Percentiles rank a stretch among this genome's conserved stretches.
These are phyloP conservation scores for Heliconius ismenius DNA, from an alignment of 2,888 invertebrate genomes.

Conservation along the genomic window DNA sequence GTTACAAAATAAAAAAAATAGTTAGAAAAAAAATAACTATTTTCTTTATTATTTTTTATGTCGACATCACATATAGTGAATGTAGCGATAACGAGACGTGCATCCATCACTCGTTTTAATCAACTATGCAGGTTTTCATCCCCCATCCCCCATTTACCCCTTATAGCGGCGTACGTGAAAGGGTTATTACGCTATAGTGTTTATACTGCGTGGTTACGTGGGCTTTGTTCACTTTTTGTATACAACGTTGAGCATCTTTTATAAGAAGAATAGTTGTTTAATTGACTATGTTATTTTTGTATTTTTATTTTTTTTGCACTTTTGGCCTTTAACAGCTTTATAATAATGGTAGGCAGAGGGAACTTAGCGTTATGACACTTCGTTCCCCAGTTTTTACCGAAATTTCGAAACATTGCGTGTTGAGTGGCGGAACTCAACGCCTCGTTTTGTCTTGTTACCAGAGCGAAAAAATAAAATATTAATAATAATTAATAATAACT, in stretches of 20 bases:
- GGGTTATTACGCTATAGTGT: conserved; percentile 14
- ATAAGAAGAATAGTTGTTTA: background rate
- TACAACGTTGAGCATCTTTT: background rate
- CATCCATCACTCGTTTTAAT: conserved; percentile 38
- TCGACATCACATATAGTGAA: conserved; percentile 30
- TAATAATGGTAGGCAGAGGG: too few relatives aligned
- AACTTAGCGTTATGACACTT: too few relatives aligned
- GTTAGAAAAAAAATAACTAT: background rate
- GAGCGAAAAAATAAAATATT: too few relatives aligned
- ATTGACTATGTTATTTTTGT: background rate
- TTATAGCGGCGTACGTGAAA: conserved; percentile 23
- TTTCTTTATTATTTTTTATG: conserved; percentile 11
- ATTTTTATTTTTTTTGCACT: background rate
- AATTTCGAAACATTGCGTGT: too few relatives aligned
- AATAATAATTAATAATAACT: too few relatives aligned
- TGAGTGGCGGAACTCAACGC: too few relatives aligned
- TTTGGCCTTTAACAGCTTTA: too few relatives aligned
- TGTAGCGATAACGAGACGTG: conserved; percentile 33
- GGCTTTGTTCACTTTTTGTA: conserved; percentile 1
- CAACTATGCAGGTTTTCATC: conserved; percentile 38
- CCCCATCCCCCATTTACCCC: conserved; percentile 21
- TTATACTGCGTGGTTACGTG: conserved; percentile 1
- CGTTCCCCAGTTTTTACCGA: too few relatives aligned
- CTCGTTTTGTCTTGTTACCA: too few relatives aligned
- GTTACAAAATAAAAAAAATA: background rate